Evolutionary conservation across 2,888 invertebrate genomes (phyloP), one percentile per base, ranked within the genome.

Genomic region (Troglohyphantes excavatus): DNA sequence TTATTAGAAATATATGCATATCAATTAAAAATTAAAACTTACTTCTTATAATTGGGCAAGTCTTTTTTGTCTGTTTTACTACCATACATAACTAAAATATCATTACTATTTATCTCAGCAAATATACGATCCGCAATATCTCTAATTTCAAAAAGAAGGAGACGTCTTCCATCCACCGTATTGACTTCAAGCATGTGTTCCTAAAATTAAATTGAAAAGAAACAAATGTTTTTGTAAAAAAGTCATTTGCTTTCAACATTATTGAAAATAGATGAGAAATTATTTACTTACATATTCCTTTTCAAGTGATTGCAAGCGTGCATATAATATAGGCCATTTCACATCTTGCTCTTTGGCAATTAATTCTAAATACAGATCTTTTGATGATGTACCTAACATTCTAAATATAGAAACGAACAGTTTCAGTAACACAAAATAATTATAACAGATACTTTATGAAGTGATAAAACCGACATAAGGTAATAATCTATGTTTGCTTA

Each of bases 41-140:
- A 91, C 91, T 75, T 85, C 81, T 91, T 91, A 81, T 53, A 33
- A 39, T 27, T 67, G 3, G 43, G 19, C 3, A 13, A 13, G 2
- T 91, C 91, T 59, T 91, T 92, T 59, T 91, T 95, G 93, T 98
- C 98, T 88, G 95, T 95, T 94, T 98, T 98, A 92, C 97, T 95
- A 3, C 98, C 98, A 91, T 96, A 95, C 93, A 96, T 96, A 0
- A 96, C 96, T 33, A 98, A 94, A 91, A 99, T 93, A 91, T 96
- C 95, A 23, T 96, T 96, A 91, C 96, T 95, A 93, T 98, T 96
- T 26, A 98, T 96, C 91, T 95, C 95, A 9, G 94, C 94, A 76
- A 97, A 94, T 21, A 97, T 96, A 93, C 95, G 94, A 93, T 96
- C 94, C 92, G 96, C 94, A 29, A 96, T 94, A 19, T 94, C 94